Evolutionary conservation across 2,113 vertebrate genomes (phyloP), one percentile per base, ranked within the genome.

Genomic region (Sapayoa aenigma): DNA sequence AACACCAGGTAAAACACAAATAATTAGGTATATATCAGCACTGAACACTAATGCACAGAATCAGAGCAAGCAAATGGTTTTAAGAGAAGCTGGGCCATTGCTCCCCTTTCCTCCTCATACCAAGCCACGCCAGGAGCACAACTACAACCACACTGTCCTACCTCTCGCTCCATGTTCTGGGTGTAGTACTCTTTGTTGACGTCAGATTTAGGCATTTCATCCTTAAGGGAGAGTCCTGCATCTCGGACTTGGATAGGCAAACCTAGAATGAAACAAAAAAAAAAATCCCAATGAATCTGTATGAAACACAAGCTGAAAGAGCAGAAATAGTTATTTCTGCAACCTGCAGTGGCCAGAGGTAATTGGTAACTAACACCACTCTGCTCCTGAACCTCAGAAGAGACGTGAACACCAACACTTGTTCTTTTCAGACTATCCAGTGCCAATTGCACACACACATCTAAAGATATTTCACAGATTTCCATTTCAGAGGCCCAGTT

Each of bases 101-200:
- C 27, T 77, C 14, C 31, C 35, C 31, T 24, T 63, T 42, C 53
- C 72, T 67, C 21, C 60, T 8, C 22, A 6, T 3, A 21, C 33
- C 56, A 16, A 72, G 6, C 11, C 62, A 71, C 46, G 31, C 55
- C 21, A 47, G 33, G 39, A 62, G 9, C 16, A 12, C 1, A 3
- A 12, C 7, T 52, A 6, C 2, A 49, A 44, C 7, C 53, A 28
- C n/a, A 31, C 35, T 35, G 20, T 27, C 69, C 58, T 28, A 99
- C 99, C 98, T 99, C 99, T 97, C 99, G 97, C 84, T 99, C 99
- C 99, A 99, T 99, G 94, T 99, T 99, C 97, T 99, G 99, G 39
- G 99, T 99, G 96, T 99, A 99, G 92, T 99, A 99, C 18, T 99
- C 99, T 95, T 99, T 99, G 94, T 99, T 99, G 87, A 99, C 99